Evolutionary conservation across 2,797 vertebrate genomes (phyloP).

Genomic region (Aldrovandia affinis): DNA sequence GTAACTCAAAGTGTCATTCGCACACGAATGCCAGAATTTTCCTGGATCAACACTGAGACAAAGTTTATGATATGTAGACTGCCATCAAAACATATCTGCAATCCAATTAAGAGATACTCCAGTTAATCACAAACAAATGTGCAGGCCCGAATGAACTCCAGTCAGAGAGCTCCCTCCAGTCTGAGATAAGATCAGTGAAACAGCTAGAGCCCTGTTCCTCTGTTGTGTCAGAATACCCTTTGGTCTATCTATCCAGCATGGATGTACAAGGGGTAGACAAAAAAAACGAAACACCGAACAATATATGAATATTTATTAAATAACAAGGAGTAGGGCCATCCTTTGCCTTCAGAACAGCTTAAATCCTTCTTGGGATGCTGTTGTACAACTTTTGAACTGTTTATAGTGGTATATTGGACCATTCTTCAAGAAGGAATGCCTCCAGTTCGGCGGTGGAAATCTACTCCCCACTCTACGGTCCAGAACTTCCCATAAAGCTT

Average conservation of each 20-base stretch:
- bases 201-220: background rate
- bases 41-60: background rate
- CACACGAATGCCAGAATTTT: background rate
- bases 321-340: no score
- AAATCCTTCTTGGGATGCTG: no score
- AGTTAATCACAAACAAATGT: slow-evolving; percentile 1
- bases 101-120: background rate
- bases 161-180: background rate
- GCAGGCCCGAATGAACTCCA: background rate
- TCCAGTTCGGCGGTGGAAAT: no score
- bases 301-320: no score
- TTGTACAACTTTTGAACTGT: no score
- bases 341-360: no score
- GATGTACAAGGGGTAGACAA: no score
- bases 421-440: no score
- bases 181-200: slow-evolving; percentile 2
- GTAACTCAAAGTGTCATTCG: background rate
- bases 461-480: no score
- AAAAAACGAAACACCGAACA: no score
- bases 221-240: background rate
- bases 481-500: no score
- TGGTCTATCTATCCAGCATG: background rate
- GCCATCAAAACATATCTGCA: background rate
- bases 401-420: no score
- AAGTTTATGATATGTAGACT: background rate